Evolutionary conservation across 2,113 vertebrate species (phyloP).

Genomic region (Calcarius ornatus): DNA sequence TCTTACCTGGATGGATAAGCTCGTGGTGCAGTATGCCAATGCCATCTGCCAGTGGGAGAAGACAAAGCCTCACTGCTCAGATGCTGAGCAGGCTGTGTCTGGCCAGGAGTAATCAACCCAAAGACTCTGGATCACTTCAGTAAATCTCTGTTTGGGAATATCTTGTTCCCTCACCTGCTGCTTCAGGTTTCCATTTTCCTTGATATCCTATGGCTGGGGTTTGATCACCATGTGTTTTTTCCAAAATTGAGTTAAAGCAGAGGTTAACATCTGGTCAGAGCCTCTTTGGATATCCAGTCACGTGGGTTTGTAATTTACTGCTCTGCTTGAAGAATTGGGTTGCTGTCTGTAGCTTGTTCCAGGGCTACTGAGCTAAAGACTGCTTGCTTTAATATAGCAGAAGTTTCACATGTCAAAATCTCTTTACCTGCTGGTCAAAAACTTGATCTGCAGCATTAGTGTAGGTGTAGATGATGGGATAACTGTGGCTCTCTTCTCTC

Average conservation of each 20-base stretch:
- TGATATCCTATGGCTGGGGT: constrained; percentile 39
- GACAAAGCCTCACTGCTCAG: constrained; percentile 89
- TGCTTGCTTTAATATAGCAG: neutral
- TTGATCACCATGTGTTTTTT: constrained; percentile 58
- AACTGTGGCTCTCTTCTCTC: neutral
- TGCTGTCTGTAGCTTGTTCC: constrained; percentile 12
- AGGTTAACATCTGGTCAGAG: constrained; percentile 4
- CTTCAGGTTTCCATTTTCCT: constrained; percentile 66
- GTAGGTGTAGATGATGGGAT: neutral
- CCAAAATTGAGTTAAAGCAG: neutral
- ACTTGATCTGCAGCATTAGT: neutral
- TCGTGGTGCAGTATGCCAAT: constrained; percentile 91
- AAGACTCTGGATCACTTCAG: constrained; percentile 50
- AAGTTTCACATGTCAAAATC: neutral
- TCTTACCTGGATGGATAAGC: constrained; percentile 99
- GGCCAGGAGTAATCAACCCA: constrained; percentile 67
- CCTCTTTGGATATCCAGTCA: neutral
- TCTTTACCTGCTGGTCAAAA: neutral
- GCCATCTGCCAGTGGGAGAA: constrained; percentile 96
- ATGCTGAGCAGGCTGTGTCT: constrained; percentile 69
- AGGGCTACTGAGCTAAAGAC: neutral
- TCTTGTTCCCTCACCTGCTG: constrained; percentile 44
- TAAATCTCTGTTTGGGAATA: constrained; percentile 42
- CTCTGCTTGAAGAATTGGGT: constrained; percentile 53
- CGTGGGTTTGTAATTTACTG: constrained; percentile 49